Evolutionary conservation across 2,113 vertebrate genomes (phyloP), one percentile per base, ranked within the genome.

Genomic region (Albula goreensis): DNA sequence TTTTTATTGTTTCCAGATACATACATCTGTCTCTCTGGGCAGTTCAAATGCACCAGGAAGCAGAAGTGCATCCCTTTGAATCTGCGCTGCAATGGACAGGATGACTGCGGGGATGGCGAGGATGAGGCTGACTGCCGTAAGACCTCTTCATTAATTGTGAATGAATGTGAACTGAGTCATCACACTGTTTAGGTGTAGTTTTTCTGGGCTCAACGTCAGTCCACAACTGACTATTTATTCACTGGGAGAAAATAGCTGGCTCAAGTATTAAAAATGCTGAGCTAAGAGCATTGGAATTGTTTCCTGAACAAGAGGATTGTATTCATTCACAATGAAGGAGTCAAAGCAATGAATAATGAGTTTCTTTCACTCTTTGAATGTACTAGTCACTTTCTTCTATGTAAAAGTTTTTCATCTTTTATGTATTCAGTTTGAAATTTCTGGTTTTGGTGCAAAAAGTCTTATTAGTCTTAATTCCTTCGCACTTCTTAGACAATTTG

Each of bases 111-210:
- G 0, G 97, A 99, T 22, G 97, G 97, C 57, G 98, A 99, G 91
- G 98, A 99, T 81, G 98, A 99, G 92, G 96, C 92, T 12, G 98
- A 99, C 87, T 99, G 98, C 85, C 98, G 98, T 99, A 95, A 99
- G 98, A 17, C 4, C 2, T 6, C 79, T 84, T 80, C 4, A 41
- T 41, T 41, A 41, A 41, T 41, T 41, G 31, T 41, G 31, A 41
- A 41, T 41, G 31, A 41, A 41, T 41, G 31, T 41, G 31, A 41
- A 41, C 31, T 41, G 31, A 41, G 31, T 41, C 31, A 1, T 41
- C 31, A 41, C 31, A 41, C 31, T 41, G 31, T 60, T 15, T 60
- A 60, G 12, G 53, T 56, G 53, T 60, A 51, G n/a, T 17, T 19
- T 50, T n/a, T 70, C 17, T 78, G 10, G 51, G 78, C 17, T 56